phyloP scores from a whole-genome alignment of 1,140 invertebrate species.

The Hesperophylax magnus region DNA sequence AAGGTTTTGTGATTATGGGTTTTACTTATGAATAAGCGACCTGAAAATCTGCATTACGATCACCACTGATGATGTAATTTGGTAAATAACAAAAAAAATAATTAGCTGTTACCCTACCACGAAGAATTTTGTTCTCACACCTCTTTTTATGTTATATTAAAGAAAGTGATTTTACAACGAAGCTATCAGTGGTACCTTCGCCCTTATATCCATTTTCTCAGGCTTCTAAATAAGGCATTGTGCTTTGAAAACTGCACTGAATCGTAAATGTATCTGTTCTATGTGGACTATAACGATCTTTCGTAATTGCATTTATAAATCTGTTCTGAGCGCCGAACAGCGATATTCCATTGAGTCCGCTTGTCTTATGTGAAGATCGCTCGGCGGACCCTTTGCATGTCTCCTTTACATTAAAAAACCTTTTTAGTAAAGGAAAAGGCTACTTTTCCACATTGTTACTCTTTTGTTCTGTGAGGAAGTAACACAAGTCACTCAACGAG shows the following conservation, averaged over 20 bases:
- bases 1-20: no score
- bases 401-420: background rate
- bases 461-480: background rate
- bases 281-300: background rate
- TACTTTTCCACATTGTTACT: background rate
- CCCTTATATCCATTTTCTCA: background rate
- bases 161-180: no score
- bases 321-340: background rate
- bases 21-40: no score
- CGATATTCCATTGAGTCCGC: conserved; percentile 16
- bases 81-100: no score
- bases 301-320: conserved; percentile 16
- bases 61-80: no score
- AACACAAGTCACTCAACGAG: background rate
- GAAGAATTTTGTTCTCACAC: no score
- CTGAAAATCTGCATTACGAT: no score
- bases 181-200: background rate
- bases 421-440: background rate
- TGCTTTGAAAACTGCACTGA: background rate
- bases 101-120: no score
- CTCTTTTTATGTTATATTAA: no score
- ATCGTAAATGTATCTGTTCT: background rate
- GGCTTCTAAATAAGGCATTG: background rate
- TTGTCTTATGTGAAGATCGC: background rate
- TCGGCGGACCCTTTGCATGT: background rate